Evolutionary conservation across 2,888 invertebrate species (phyloP).

Genomic region (Allolobophora icterica): DNA sequence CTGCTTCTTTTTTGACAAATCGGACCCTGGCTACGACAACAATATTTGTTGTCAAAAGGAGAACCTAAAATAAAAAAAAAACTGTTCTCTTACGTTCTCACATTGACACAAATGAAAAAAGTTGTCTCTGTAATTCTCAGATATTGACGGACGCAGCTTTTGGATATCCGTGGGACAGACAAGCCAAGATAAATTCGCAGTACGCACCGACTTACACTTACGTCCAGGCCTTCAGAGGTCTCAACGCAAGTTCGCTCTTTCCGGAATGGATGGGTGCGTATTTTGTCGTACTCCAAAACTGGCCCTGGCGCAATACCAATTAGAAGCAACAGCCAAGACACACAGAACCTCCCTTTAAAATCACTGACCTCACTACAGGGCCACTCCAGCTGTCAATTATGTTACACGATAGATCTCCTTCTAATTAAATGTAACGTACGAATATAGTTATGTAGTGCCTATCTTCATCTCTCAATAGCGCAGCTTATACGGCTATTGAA

Average conservation of each 20-base stretch:
- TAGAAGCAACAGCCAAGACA: not conserved
- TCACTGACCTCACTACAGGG: too few species aligned
- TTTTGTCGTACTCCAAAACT: not conserved
- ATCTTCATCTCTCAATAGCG: not conserved
- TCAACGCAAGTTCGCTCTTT: conserved; percentile 34
- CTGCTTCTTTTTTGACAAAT: too few species aligned
- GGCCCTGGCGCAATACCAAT: too few species aligned
- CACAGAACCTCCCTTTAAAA: not conserved
- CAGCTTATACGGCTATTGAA: not conserved
- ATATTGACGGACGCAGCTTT: conserved; percentile 44
- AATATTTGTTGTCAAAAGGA: not conserved
- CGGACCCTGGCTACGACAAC: too few species aligned
- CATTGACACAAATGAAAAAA: not conserved
- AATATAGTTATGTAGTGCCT: too few species aligned
- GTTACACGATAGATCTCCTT: too few species aligned
- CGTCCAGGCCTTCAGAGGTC: conserved; percentile 40
- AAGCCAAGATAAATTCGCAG: conserved; percentile 37
- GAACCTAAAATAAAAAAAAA: too few species aligned
- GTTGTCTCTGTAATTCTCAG: conserved; percentile 26
- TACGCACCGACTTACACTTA: conserved; percentile 37
- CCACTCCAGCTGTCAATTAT: too few species aligned
- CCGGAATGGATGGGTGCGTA: conserved; percentile 46
- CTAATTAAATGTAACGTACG: too few species aligned
- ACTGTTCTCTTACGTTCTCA: too few species aligned
- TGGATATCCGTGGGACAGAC: conserved; percentile 39